These are phyloP conservation scores for Masnerella sp. DNA, from an alignment of 2,888 invertebrate species.

Conservation along the genomic window DNA sequence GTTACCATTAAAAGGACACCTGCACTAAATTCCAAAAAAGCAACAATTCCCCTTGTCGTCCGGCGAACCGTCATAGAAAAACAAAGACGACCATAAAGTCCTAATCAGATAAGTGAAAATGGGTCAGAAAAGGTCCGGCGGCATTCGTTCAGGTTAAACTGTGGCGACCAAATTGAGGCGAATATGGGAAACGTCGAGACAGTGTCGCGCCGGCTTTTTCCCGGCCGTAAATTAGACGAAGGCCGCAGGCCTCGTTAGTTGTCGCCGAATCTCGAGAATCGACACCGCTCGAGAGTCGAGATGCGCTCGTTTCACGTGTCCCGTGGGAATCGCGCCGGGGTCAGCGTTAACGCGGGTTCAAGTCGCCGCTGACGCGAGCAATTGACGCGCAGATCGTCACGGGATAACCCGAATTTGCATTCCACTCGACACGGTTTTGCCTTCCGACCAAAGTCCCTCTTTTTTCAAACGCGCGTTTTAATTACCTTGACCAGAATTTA, in stretches of 20 bases:
- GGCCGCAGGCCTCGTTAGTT: slow-evolving; percentile 56
- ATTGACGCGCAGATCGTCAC: slow-evolving; percentile 41
- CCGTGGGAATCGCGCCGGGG: slow-evolving; percentile 52
- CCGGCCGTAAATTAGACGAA: slow-evolving; percentile 55
- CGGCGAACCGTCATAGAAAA: too few relatives aligned
- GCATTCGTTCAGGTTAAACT: slow-evolving; percentile 2
- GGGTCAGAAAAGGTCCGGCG: too few relatives aligned
- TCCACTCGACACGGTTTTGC: too few relatives aligned
- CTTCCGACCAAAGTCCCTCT: too few relatives aligned
- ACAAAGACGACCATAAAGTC: too few relatives aligned
- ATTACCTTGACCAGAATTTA: too few relatives aligned
- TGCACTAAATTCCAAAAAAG: too few relatives aligned
- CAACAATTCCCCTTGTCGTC: too few relatives aligned
- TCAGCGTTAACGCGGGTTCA: slow-evolving; percentile 36
- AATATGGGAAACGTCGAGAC: slow-evolving; percentile 42
- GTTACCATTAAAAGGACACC: too few relatives aligned
- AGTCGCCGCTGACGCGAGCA: slow-evolving; percentile 41
- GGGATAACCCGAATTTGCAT: slow-evolving; percentile 36
- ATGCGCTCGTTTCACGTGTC: slow-evolving; percentile 52
- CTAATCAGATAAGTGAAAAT: too few relatives aligned
- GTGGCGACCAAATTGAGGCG: not conserved
- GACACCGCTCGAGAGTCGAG: slow-evolving; percentile 50
- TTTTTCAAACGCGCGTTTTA: too few relatives aligned
- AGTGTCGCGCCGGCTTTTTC: slow-evolving; percentile 26
- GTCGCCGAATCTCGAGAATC: slow-evolving; percentile 53